A percentile compares a stretch with the other conserved stretches of the same genome.
phyloP scores from a whole-genome alignment of 2,113 vertebrate species.

The Pelusios castaneus region DNA sequence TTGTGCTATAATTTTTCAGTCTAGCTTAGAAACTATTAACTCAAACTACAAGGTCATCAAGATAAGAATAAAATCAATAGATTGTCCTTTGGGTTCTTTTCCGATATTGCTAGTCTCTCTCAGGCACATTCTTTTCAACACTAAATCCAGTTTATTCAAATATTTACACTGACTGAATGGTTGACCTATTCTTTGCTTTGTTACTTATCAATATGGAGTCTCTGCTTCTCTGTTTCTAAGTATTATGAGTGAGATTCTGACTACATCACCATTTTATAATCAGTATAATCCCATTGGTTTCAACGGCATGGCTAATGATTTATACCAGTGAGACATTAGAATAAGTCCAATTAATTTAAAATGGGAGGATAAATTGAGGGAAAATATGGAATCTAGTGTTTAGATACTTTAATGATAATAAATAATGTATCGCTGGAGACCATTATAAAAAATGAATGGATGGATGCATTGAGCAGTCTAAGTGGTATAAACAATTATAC shows the following conservation, averaged over 20 bases:
- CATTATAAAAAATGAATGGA: neutral
- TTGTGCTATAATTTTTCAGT: constrained; percentile 29
- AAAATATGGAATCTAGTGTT: neutral
- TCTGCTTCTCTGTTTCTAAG: neutral
- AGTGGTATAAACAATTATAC: neutral
- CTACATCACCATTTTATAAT: neutral
- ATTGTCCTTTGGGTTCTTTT: constrained; percentile 1
- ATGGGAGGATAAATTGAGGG: neutral
- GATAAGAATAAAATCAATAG: constrained; percentile 63
- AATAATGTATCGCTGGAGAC: neutral
- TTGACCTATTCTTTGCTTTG: constrained; percentile 47
- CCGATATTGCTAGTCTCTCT: neutral
- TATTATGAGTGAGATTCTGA: neutral
- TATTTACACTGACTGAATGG: constrained; percentile 49
- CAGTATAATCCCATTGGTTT: neutral
- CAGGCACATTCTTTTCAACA: neutral
- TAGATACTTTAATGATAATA: neutral
- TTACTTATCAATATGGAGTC: neutral
- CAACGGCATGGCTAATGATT: neutral
- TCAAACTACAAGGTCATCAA: constrained; percentile 64
- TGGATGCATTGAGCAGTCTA: neutral
- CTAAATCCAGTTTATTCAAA: constrained; percentile 43
- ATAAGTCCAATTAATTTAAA: accelerated
- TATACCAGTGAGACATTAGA: neutral
- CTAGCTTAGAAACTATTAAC: constrained; percentile 63